Base-by-base conservation (phyloP, 2,113 vertebrate genomes). In the Oreotrochilus melanogaster region DNA sequence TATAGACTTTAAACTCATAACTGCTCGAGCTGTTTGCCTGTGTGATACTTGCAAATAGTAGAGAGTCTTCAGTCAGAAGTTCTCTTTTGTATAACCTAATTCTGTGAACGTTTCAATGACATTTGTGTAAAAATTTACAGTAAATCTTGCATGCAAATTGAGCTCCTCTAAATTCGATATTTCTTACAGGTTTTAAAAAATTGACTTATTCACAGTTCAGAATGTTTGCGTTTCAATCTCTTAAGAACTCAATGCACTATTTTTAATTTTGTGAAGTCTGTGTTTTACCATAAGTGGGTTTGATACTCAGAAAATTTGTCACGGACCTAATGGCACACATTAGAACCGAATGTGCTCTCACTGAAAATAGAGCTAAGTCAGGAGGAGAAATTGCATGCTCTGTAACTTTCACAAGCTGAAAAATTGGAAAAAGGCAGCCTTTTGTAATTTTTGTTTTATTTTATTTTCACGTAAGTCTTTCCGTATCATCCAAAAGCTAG, bases 251-350 rank as follows among this genome's bases (percentile, higher is more conserved):
- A 80, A 58, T 91, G 91, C 72, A 67, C 69, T 96, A 96, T 93
- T 94, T 90, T 96, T 95, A 93, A 92, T 95, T 96, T 96, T 96
- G 84, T 89, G 62, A 95, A 95, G 43, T 88, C 90, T 88, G 87
- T 94, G 76, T 84, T 95, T 94, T 95, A 54, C 54, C 51, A 88
- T 94, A 93, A 93, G 89, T 86, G 73, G 21, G 42, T 84, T 87
- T 96, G 83, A 91, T 91, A 89, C 80, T 86, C 53, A 78, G 75
- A 89, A 95, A 93, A 94, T 91, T 96, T 95, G 78, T 94, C 95
- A 89, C 6, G 70, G 79, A 92, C 88, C 76, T 91, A 96, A 89
- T 91, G 74, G 70, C 78, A 95, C 56, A 94, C 92, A 88, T 93
- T 95, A 95, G 86, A 95, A 70, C 66, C 9, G 14, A 86, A 84